Base-by-base conservation (phyloP, 2,888 invertebrate species). In the Lasioglossum villosulum region DNA sequence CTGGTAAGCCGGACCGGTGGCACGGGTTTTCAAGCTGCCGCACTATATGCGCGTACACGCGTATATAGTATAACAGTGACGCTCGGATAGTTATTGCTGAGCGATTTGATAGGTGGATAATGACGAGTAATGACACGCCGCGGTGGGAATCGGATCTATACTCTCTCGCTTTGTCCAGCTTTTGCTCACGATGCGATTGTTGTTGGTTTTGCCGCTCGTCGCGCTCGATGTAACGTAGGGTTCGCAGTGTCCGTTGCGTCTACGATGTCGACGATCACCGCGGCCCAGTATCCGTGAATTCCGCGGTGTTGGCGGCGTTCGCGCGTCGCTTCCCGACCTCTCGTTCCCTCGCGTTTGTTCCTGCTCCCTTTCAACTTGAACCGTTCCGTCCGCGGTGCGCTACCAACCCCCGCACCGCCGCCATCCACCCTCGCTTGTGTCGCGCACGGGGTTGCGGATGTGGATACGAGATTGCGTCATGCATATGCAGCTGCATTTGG, bases 401-500 rank as follows among this genome's bases (percentile, higher is more conserved):
- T 68, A 79, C 42, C 75, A 37, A 56, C 79, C 77, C 72, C 74
- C n/a, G 52, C 27, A 14, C 34, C 52, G 23, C 42, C 30, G 34
- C 37, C 39, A 37, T 56, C 84, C 80, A 77, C 42, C 56, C 84
- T 45, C 68, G 75, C 42, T 59, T 75, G 83, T 56, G 66, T 81
- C 75, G 72, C 83, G 74, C 75, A 66, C 88, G 66, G 71, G 84
- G 37, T 70, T 90, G 91, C 88, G 92, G 90, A 92, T 92, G 90
- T 92, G 91, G 93, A 93, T 93, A 93, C 91, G 94, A 94, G 94
- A 94, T 94, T 95, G 93, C 93, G 92, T 93, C 94, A 94, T 94
- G 93, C 94, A 94, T 95, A 94, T 94, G 94, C 94, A 94, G 94
- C 91, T 93, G 93, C 92, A 93, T 94, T 93, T 93, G 94, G 93